Evolutionary conservation across 2,797 vertebrate species (phyloP), one percentile per base, ranked within the genome.

Genomic region (Sebastiscus albofasciatus): DNA sequence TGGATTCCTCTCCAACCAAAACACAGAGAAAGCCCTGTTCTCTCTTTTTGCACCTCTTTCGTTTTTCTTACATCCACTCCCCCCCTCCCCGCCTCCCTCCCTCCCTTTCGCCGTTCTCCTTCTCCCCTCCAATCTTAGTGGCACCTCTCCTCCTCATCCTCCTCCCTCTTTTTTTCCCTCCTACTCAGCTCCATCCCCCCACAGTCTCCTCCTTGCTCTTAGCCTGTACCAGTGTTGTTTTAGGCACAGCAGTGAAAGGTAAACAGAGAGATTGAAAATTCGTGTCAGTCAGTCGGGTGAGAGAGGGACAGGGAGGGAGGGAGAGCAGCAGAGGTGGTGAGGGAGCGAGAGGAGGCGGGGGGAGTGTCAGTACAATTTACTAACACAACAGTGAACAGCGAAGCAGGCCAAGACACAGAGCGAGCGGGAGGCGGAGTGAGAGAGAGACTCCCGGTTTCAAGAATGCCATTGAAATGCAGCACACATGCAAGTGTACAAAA

Each of bases 221-320:
- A 90, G 89, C 72, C 87, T 67, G 31, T 82, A 87, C 90, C 93
- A 89, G 87, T 96, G 96, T 96, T 96, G 95, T 96, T 96, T 96
- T 96, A 96, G 94, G 95, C 95, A 94, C 94, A 96, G 95, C 93
- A 89, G 95, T 94, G 94, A 93, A 96, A 96, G 93, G 95, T 96
- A 96, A 96, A 96, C 95, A 96, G 94, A 92, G 93, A 95, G 93
- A 96, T 96, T 95, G 96, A 95, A 96, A 96, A 95, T 96, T 95
- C 92, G 84, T 96, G 96, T 96, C 95, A 96, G 93, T 95, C 94
- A 96, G 92, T 92, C 79, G 94, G 90, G 94, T 95, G 95, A 95
- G 93, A 95, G 92, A 89, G 89, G 89, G 87, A 88, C 76, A 68
- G 77, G 71, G 85, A 84, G 81, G 87, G 88, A 87, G 86, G 64